phyloP scores from a whole-genome alignment of 2,888 invertebrate genomes.

The Stomorhina lunata region DNA sequence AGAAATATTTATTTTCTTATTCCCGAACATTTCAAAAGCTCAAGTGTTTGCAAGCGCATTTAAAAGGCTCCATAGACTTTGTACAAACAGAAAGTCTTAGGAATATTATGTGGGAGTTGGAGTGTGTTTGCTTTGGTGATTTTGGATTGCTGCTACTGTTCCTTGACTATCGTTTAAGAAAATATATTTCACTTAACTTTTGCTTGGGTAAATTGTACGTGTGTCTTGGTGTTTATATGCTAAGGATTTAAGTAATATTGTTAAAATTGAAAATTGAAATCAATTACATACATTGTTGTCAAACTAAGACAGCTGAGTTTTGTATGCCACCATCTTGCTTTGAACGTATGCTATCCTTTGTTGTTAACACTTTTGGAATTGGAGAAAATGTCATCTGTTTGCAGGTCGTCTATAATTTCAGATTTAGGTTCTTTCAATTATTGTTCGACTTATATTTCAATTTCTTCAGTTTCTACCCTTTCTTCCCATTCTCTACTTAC shows the following conservation, averaged over 20 bases:
- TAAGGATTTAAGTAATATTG: not conserved
- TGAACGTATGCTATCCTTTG: constrained; percentile 45
- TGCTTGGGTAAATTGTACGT: not conserved
- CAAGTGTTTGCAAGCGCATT: not conserved
- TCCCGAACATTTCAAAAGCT: not conserved
- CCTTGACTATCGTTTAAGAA: not conserved
- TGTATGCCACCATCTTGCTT: not conserved
- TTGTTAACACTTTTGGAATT: not conserved
- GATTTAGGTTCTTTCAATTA: no score
- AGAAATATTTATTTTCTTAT: constrained; percentile 22
- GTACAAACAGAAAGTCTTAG: constrained; percentile 9
- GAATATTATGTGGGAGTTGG: constrained; percentile 29
- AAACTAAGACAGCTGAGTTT: constrained; percentile 12
- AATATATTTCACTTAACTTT: not conserved
- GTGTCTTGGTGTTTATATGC: not conserved
- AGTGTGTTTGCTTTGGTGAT: not conserved
- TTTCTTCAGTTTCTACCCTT: not conserved
- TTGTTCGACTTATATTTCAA: no score
- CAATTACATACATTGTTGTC: constrained; percentile 20
- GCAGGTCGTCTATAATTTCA: constrained; percentile 20
- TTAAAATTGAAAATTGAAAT: constrained; percentile 38
- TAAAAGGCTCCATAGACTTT: not conserved
- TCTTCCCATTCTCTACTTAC: no score
- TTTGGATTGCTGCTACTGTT: not conserved
- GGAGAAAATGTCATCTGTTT: constrained; percentile 31